Conservation (phyloP, 1,140 invertebrate genomes). For the Adelges cooleyi region DNA sequence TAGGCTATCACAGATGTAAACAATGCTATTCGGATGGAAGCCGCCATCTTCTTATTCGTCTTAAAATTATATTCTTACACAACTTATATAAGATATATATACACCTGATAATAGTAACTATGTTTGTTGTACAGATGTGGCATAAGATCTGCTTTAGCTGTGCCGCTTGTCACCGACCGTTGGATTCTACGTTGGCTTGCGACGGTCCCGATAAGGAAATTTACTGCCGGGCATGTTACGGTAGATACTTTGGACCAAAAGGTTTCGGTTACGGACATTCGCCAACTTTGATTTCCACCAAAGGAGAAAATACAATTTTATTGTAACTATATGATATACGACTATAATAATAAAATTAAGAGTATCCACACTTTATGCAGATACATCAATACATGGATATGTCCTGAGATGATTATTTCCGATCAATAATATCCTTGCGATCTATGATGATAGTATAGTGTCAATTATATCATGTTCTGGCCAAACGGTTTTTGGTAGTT, state of each 20-base stretch:
- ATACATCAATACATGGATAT: too few relatives aligned
- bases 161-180: slow-evolving; percentile 77
- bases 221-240: slow-evolving; percentile 78
- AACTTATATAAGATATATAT: too few relatives aligned
- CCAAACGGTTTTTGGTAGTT: too few relatives aligned
- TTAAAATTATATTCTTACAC: too few relatives aligned
- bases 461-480: too few relatives aligned
- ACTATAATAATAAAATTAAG: slow-evolving; percentile 19
- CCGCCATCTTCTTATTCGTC: too few relatives aligned
- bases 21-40: too few relatives aligned
- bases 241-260: slow-evolving; percentile 79
- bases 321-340: slow-evolving; percentile 49
- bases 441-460: too few relatives aligned
- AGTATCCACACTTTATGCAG: neutral
- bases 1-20: too few relatives aligned
- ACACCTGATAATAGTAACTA: too few relatives aligned
- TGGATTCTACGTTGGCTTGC: slow-evolving; percentile 84
- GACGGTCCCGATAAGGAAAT: slow-evolving; percentile 81
- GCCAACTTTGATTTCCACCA: slow-evolving; percentile 67
- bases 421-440: neutral
- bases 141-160: slow-evolving; percentile 92
- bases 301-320: slow-evolving; percentile 55
- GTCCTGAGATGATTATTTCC: neutral
- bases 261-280: slow-evolving; percentile 79
- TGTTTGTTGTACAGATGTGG: slow-evolving; percentile 86